Evolutionary conservation across 2,888 invertebrate genomes (phyloP).

Genomic region (Spilosoma lubricipeda): DNA sequence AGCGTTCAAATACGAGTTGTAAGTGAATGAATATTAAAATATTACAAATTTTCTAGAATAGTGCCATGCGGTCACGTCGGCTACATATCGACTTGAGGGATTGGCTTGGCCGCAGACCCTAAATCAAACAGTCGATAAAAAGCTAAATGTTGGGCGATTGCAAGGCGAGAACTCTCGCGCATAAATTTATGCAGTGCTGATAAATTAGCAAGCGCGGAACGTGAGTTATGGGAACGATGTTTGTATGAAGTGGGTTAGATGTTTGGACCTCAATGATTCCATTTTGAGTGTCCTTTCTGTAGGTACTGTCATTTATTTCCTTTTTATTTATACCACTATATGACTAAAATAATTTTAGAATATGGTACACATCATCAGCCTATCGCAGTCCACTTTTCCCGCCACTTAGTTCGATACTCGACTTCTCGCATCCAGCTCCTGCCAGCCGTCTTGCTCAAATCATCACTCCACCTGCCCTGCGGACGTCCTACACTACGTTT

Average conservation of each 20-base stretch:
- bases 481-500: too few species aligned
- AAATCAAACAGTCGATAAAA: constrained; percentile 85
- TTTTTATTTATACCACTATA: not conserved
- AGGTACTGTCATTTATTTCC: not conserved
- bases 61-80: constrained; percentile 49
- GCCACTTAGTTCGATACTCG: too few species aligned
- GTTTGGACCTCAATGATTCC: constrained; percentile 7
- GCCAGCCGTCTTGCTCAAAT: too few species aligned
- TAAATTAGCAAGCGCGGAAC: constrained; percentile 76
- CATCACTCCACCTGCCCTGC: too few species aligned
- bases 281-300: constrained; percentile 7
- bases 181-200: constrained; percentile 82
- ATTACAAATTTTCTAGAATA: constrained; percentile 65
- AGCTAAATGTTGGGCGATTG: constrained; percentile 86
- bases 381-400: too few species aligned
- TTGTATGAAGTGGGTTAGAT: constrained; percentile 19
- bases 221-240: constrained; percentile 70
- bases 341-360: not conserved
- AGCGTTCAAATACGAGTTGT: not conserved
- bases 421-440: too few species aligned
- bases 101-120: constrained; percentile 72
- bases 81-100: constrained; percentile 83
- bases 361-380: not conserved
- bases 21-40: not conserved
- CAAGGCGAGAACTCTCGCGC: constrained; percentile 74